Conservation (phyloP, 53 echinoderm and acorn worm genomes). For the Paracentrotus lividus region DNA sequence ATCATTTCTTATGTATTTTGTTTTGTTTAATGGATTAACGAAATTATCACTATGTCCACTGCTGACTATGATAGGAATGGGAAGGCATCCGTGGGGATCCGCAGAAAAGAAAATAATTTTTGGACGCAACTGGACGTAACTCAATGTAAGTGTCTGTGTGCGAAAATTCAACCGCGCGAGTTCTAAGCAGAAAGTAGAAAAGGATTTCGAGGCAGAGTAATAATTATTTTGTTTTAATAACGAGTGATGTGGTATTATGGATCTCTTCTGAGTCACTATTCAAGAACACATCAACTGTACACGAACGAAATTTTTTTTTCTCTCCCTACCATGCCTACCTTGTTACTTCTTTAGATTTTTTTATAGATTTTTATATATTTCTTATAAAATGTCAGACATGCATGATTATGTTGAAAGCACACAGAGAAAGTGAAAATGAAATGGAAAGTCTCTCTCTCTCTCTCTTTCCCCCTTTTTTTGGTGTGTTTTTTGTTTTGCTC, state of each 20-base stretch:
- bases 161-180: no score
- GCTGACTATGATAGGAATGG: no score
- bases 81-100: no score
- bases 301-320: neutral
- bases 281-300: neutral
- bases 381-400: neutral
- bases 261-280: neutral
- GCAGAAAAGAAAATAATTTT: no score
- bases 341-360: neutral
- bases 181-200: no score
- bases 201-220: neutral
- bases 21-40: no score
- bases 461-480: conserved; percentile 5
- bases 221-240: neutral
- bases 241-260: neutral
- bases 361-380: neutral
- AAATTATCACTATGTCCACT: no score
- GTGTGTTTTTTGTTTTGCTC: neutral
- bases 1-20: no score
- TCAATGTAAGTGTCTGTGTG: no score
- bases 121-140: no score
- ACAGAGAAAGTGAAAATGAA: neutral
- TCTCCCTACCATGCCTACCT: neutral
- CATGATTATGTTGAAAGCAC: neutral
- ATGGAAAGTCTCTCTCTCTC: neutral